Evolutionary conservation across 23 tunicate genomes (phyloP).

Genomic region (Botrylloides violaceus): DNA sequence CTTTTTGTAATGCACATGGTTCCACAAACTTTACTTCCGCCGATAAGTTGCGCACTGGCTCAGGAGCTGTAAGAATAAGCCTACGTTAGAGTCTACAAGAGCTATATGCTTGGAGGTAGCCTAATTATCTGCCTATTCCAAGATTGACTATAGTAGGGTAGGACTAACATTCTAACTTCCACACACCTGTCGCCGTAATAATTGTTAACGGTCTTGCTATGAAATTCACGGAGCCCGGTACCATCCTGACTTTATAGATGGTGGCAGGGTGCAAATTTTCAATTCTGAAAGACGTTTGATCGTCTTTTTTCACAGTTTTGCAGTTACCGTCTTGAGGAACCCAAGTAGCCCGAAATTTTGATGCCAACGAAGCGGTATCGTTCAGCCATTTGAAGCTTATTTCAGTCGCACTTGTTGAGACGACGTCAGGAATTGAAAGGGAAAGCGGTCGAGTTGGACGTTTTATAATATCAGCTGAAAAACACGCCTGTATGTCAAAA

Average conservation of each 20-base stretch:
- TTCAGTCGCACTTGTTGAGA: background rate
- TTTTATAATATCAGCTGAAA: too few species aligned
- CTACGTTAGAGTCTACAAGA: background rate
- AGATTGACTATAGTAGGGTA: too few species aligned
- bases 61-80: constrained; percentile 8
- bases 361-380: background rate
- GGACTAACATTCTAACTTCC: background rate
- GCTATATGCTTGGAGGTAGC: constrained; percentile 3
- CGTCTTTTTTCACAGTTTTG: background rate
- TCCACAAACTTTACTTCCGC: constrained; percentile 8
- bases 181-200: constrained; percentile 17
- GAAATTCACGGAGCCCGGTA: background rate
- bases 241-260: constrained; percentile 7
- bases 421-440: background rate
- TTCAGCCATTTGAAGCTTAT: constrained; percentile 4
- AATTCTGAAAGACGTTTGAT: background rate
- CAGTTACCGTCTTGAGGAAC: constrained; percentile 14
- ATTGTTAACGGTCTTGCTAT: background rate
- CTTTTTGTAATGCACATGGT: constrained; percentile 19
- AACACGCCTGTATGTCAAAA: background rate
- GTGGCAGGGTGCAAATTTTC: constrained; percentile 2
- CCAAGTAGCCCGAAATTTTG: constrained; percentile 7
- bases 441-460: too few species aligned
- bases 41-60: constrained; percentile 9
- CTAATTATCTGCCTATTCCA: too few species aligned